Conservation (phyloP, 2,797 vertebrate species). For the Pipistrellus pipistrellus region DNA sequence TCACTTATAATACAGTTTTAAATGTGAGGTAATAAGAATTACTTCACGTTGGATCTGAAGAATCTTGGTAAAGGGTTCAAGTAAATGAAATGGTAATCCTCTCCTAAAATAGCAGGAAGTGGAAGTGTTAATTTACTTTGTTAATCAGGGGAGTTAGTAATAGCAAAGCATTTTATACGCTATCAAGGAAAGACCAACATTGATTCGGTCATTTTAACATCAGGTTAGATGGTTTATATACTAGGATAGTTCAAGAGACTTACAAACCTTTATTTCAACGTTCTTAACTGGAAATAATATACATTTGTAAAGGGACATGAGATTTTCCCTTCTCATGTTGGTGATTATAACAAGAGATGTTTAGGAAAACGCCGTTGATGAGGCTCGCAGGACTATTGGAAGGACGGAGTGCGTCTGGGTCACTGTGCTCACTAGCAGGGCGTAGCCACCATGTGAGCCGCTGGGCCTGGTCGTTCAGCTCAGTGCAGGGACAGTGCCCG, state of each 20-base stretch:
- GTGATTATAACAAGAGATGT: conserved; percentile 83
- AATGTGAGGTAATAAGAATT: conserved; percentile 85
- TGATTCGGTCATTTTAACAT: conserved; percentile 93
- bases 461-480: conserved; percentile 76
- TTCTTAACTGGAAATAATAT: conserved; percentile 80
- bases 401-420: conserved; percentile 76
- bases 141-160: conserved; percentile 86
- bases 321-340: conserved; percentile 78
- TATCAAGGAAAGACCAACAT: conserved; percentile 81
- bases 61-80: conserved; percentile 84
- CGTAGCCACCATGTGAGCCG: conserved; percentile 76
- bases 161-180: conserved; percentile 80
- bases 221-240: conserved; percentile 92
- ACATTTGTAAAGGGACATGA: conserved; percentile 77
- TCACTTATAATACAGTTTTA: conserved; percentile 87
- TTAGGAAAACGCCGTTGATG: conserved; percentile 75
- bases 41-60: conserved; percentile 83
- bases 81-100: conserved; percentile 84
- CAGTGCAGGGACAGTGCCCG: conserved; percentile 74
- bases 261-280: conserved; percentile 90
- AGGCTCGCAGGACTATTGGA: conserved; percentile 79
- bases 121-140: conserved; percentile 85
- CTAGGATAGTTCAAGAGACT: conserved; percentile 91
- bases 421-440: conserved; percentile 80
- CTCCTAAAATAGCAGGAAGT: conserved; percentile 87